phyloP scores from a whole-genome alignment of 2,888 invertebrate genomes.

The Caenorhabditis zanzibari region DNA sequence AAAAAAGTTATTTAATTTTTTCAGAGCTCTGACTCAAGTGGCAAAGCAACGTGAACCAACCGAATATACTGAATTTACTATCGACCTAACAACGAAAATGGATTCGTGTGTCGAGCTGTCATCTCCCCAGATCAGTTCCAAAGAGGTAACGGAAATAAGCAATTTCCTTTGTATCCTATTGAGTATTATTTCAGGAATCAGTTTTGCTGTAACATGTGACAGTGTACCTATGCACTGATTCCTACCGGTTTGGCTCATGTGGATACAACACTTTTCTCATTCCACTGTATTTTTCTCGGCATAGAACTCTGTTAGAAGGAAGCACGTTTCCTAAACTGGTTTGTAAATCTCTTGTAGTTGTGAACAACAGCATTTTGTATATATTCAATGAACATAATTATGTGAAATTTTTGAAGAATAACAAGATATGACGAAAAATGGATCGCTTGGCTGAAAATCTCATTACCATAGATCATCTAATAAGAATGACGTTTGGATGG shows the following conservation, averaged over 20 bases:
- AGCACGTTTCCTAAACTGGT: conserved; percentile 22
- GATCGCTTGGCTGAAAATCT: neutral
- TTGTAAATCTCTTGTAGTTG: conserved; percentile 14
- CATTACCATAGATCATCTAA: neutral
- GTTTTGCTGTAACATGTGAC: conserved; percentile 61
- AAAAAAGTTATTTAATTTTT: conserved; percentile 2
- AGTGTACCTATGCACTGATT: conserved; percentile 49
- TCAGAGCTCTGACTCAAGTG: conserved; percentile 64
- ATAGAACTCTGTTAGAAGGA: conserved; percentile 4
- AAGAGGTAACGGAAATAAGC: conserved; percentile 44
- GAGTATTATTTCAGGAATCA: conserved; percentile 67
- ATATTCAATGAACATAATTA: conserved; percentile 1
- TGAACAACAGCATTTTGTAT: neutral
- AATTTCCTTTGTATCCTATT: neutral
- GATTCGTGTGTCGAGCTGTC: conserved; percentile 76
- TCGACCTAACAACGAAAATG: conserved; percentile 73
- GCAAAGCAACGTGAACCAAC: conserved; percentile 64
- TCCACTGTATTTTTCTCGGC: conserved; percentile 3
- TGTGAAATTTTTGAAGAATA: no score
- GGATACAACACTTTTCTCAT: conserved; percentile 5
- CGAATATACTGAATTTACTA: conserved; percentile 72
- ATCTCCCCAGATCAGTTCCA: conserved; percentile 68
- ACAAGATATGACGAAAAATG: no score
- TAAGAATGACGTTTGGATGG: conserved; percentile 18
- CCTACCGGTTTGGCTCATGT: conserved; percentile 24